These are phyloP conservation scores for Cinclus mexicanus DNA, from an alignment of 2,113 vertebrate species.

Conservation along the genomic window DNA sequence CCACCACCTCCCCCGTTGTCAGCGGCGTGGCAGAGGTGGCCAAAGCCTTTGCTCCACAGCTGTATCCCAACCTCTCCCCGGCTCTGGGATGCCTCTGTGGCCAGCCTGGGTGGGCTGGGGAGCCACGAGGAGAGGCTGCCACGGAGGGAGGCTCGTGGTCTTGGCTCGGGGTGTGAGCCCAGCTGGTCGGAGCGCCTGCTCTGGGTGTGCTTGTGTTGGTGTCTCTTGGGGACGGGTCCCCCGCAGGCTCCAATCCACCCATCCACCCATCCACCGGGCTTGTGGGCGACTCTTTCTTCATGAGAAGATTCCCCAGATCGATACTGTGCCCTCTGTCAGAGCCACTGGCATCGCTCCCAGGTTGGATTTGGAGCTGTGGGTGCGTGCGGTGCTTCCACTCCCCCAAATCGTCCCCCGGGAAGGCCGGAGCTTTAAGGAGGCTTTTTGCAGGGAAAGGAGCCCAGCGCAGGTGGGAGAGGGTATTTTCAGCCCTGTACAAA, in stretches of 20 bases:
- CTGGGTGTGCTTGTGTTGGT: not conserved
- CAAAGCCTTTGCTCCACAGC: not conserved
- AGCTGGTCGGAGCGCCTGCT: not conserved
- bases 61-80: fast-evolving
- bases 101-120: not conserved
- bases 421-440: fast-evolving
- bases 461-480: fast-evolving
- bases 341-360: not conserved
- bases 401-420: not conserved
- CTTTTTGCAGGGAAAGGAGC: not conserved
- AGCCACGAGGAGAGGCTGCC: not conserved
- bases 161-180: not conserved
- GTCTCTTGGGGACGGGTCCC: not conserved
- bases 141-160: not conserved
- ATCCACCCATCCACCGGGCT: not conserved
- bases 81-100: not conserved
- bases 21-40: fast-evolving
- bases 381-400: fast-evolving
- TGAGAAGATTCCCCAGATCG: not conserved
- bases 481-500: not conserved
- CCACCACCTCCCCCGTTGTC: not conserved
- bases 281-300: conserved; percentile 15
- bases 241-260: not conserved
- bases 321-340: not conserved
- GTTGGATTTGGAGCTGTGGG: not conserved